Base-by-base conservation (phyloP, 2,797 vertebrate species). In the Moxostoma hubbsi region DNA sequence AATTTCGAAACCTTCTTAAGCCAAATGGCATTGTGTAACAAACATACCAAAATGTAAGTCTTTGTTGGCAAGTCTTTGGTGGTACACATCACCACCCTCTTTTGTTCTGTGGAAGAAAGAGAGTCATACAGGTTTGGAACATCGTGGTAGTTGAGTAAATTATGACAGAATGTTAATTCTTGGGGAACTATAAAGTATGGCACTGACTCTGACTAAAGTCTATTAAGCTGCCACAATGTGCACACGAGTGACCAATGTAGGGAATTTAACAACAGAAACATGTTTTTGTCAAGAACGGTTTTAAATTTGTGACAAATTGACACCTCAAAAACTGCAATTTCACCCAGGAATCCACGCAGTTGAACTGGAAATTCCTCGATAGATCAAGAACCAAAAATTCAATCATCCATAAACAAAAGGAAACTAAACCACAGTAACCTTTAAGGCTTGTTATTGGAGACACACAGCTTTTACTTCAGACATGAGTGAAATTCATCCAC, bases 371-470 rank as follows among this genome's bases (percentile, higher is more conserved):
- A 61, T 69, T 6, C 36, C 7, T 63, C 12, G 13, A 43, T 7
- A 61, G 5, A 9, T 24, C n/a, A 54, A 77, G 9, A 68, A 69
- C 46, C 75, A 77, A 77, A 47, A 69, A 47, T 69, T 43, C 57
- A 78, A 71, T 71, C 67, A 78, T 78, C 50, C 76, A 45, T 54
- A 36, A 53, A 71, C 50, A 70, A 78, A 70, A 78, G 57, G 46
- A 54, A 78, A 70, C 57, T 51, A 24, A 77, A 77, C 66, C 18
- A 2, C 11, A 50, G 67, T 54, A 63, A 78, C 36, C n/a, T 2
- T 12, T 70, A 67, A 77, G 24, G 57, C 36, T 57, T 77, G 73
- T 75, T 75, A 75, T 55, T 55, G 36, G 50, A 65, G 51, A 75
- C 11, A 4, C 36, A 46, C 46, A 75, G 54, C 66, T 54, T 62